Evolutionary conservation across 2,797 vertebrate species (phyloP).

Genomic region (Helostoma temminkii): DNA sequence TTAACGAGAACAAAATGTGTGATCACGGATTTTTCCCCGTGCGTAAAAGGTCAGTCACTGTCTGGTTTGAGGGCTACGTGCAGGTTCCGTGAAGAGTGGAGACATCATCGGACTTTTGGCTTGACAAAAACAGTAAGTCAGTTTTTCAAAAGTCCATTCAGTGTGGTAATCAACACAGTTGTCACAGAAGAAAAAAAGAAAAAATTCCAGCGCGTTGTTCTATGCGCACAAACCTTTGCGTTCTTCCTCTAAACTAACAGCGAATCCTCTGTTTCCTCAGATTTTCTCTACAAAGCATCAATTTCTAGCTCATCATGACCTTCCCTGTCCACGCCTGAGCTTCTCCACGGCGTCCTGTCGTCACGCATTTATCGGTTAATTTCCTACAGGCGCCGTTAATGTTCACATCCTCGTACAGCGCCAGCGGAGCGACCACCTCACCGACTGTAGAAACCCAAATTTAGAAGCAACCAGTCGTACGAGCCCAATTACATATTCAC

Average conservation of each 20-base stretch:
- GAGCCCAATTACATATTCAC: conserved; percentile 94
- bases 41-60: conserved; percentile 70
- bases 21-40: conserved; percentile 53
- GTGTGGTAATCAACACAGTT: conserved; percentile 23
- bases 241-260: conserved; percentile 29
- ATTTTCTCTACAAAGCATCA: conserved; percentile 24
- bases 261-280: conserved; percentile 30
- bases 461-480: conserved; percentile 89
- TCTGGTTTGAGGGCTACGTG: conserved; percentile 27
- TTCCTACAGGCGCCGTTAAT: conserved; percentile 53
- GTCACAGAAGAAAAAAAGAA: too few species aligned
- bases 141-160: conserved; percentile 59
- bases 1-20: conserved; percentile 38
- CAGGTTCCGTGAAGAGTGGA: conserved; percentile 35
- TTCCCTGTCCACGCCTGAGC: conserved; percentile 38
- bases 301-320: conserved; percentile 57
- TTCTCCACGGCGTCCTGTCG: conserved; percentile 53
- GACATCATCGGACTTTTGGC: conserved; percentile 57
- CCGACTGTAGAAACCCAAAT: conserved; percentile 85
- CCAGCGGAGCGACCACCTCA: conserved; percentile 56
- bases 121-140: conserved; percentile 8
- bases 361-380: conserved; percentile 56
- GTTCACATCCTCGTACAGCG: conserved; percentile 53
- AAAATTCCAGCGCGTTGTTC: conserved; percentile 45
- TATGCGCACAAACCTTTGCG: conserved; percentile 28